These are phyloP conservation scores for Volucella inanis DNA, from an alignment of 2,888 invertebrate species.

Conservation along the genomic window DNA sequence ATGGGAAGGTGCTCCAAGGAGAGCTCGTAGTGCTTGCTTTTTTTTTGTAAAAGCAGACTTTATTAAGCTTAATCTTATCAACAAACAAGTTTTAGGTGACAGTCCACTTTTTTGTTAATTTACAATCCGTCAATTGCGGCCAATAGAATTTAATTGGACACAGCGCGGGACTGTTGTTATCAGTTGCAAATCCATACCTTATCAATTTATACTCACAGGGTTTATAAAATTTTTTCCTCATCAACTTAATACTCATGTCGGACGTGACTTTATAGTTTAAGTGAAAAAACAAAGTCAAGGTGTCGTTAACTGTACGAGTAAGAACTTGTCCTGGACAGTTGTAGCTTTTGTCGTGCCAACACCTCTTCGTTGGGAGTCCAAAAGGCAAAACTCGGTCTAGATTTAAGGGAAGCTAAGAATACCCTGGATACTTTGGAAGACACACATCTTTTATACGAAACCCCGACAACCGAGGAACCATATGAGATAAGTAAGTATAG, in stretches of 20 bases:
- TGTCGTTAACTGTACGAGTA: background rate
- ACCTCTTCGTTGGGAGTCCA: constrained; percentile 76
- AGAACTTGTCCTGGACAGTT: constrained; percentile 76
- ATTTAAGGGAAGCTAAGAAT: constrained; percentile 72
- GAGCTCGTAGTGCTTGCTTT: too few relatives aligned
- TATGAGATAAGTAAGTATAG: constrained; percentile 20
- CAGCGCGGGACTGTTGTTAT: background rate
- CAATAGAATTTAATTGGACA: background rate
- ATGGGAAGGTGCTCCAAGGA: too few relatives aligned
- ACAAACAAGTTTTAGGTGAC: background rate
- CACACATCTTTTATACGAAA: too few relatives aligned
- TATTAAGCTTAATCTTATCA: constrained; percentile 4
- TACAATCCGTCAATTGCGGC: background rate
- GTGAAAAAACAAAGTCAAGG: too few relatives aligned
- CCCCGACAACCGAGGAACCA: background rate
- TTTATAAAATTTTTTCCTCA: too few relatives aligned
- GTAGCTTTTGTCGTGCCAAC: constrained; percentile 75
- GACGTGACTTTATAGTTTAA: too few relatives aligned
- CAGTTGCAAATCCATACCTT: constrained; percentile 13
- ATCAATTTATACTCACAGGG: too few relatives aligned
- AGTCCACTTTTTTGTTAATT: background rate
- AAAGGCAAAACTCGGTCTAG: constrained; percentile 68
- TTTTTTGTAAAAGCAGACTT: too few relatives aligned
- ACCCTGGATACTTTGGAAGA: constrained; percentile 75
- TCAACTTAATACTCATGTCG: too few relatives aligned